Conservation (phyloP, 1,140 invertebrate genomes). For the Penaeus chinensis region DNA sequence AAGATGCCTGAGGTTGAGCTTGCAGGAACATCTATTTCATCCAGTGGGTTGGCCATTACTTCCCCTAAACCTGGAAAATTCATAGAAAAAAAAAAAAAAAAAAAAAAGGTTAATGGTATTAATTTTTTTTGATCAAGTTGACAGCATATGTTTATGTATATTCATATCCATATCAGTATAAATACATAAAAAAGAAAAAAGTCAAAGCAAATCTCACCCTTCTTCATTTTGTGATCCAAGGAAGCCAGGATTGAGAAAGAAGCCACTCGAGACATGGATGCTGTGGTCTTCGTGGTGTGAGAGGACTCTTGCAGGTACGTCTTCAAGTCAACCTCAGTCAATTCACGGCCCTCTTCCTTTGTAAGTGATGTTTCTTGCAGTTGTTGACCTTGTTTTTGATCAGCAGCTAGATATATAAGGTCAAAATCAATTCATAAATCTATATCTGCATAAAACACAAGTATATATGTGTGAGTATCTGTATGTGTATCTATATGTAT, state of each 20-base stretch:
- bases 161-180: too few relatives aligned
- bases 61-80: slow-evolving; percentile 43
- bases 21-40: slow-evolving; percentile 67
- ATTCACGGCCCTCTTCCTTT: slow-evolving; percentile 20
- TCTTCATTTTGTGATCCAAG: slow-evolving; percentile 60
- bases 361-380: neutral
- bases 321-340: slow-evolving; percentile 45
- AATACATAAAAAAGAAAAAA: neutral
- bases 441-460: too few relatives aligned
- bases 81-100: neutral
- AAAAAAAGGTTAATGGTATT: neutral
- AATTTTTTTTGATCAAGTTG: neutral
- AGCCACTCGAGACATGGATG: slow-evolving; percentile 39
- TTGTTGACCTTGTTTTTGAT: neutral
- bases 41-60: slow-evolving; percentile 35
- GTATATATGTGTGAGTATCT: too few relatives aligned
- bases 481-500: too few relatives aligned
- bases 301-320: slow-evolving; percentile 37
- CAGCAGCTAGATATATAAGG: neutral
- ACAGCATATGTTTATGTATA: neutral
- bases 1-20: slow-evolving; percentile 96
- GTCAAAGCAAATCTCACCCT: slow-evolving; percentile 20
- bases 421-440: too few relatives aligned
- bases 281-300: slow-evolving; percentile 30
- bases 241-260: slow-evolving; percentile 49